Conservation (phyloP, 2,797 vertebrate species). For the Acipenser ruthenus region DNA sequence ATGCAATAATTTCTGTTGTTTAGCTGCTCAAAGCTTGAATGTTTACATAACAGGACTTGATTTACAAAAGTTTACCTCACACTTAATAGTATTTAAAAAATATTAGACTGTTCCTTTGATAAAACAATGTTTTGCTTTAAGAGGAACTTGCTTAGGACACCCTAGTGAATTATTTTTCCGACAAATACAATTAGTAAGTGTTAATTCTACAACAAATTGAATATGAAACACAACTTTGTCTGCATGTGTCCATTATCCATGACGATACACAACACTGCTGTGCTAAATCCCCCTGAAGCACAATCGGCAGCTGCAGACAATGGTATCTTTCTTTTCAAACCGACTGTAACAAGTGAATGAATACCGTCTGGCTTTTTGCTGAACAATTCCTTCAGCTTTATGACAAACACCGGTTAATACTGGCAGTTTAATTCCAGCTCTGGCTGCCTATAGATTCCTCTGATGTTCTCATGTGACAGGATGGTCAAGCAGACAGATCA, state of each 20-base stretch:
- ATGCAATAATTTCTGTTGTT: no score
- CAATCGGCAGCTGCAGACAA: not conserved
- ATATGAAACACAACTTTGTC: not conserved
- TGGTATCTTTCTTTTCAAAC: not conserved
- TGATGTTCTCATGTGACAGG: not conserved
- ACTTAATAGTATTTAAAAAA: no score
- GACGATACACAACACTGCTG: not conserved
- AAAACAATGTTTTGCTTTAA: not conserved
- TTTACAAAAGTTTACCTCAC: no score
- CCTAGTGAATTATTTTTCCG: not conserved
- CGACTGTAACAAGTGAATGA: slow-evolving; percentile 1
- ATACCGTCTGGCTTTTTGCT: not conserved
- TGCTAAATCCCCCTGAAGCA: not conserved
- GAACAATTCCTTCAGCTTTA: not conserved
- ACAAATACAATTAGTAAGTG: not conserved
- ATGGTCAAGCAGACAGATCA: not conserved
- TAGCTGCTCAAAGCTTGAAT: no score
- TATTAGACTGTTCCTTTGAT: no score
- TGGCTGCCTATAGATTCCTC: not conserved
- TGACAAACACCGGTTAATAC: not conserved
- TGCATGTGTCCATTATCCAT: not conserved
- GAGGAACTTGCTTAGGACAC: not conserved
- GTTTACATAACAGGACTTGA: no score
- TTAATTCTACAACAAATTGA: not conserved
- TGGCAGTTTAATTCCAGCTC: slow-evolving; percentile 2